Evolutionary conservation across 2,888 invertebrate species (phyloP).

Genomic region (Aleiodes testaceus): DNA sequence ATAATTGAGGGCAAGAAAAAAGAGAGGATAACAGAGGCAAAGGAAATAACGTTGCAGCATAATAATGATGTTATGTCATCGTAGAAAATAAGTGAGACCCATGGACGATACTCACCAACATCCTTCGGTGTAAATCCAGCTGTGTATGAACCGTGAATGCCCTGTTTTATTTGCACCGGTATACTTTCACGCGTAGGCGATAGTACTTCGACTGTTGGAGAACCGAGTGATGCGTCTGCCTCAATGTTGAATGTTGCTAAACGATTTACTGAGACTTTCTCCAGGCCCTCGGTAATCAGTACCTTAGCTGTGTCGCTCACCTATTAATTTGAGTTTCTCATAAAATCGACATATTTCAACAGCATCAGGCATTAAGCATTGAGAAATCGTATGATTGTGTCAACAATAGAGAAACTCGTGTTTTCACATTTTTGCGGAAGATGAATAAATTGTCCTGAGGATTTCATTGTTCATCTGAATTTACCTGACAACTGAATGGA

Average conservation of each 20-base stretch:
- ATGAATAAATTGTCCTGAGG: too few species aligned
- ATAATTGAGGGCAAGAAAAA: too few species aligned
- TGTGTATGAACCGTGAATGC: conserved; percentile 84
- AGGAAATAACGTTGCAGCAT: conserved; percentile 9
- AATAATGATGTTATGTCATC: conserved; percentile 1
- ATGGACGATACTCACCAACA: conserved; percentile 78
- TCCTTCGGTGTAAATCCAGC: conserved; percentile 92
- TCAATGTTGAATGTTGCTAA: conserved; percentile 90
- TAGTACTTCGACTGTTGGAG: conserved; percentile 84
- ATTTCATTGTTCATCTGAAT: not conserved
- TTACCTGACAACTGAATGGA: conserved; percentile 74
- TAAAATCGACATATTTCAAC: too few species aligned
- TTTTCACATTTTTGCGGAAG: not conserved
- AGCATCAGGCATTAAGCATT: too few species aligned
- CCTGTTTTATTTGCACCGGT: conserved; percentile 88
- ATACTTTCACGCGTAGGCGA: conserved; percentile 74
- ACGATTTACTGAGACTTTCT: conserved; percentile 91
- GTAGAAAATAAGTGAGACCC: conserved; percentile 28
- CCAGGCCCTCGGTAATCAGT: conserved; percentile 85
- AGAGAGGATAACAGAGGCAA: not conserved
- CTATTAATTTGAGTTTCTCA: conserved; percentile 58
- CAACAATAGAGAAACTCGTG: not conserved
- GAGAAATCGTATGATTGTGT: too few species aligned
- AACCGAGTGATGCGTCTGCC: conserved; percentile 81
- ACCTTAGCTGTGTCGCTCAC: conserved; percentile 74